Evolutionary conservation across 2,888 invertebrate genomes (phyloP).

Genomic region (Blastobasis lacticolella): DNA sequence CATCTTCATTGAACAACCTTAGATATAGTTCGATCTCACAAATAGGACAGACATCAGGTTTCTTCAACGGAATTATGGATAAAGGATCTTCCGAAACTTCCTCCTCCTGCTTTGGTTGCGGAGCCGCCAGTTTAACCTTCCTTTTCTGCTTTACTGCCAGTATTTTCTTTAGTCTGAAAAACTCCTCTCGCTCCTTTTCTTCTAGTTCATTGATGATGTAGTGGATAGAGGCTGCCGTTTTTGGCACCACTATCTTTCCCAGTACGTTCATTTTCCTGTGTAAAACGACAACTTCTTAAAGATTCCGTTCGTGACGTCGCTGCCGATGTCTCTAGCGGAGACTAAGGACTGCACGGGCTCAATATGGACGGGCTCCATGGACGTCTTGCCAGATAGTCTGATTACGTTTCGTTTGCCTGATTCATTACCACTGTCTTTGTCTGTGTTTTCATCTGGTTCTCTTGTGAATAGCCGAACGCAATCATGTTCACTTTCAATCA

Average conservation of each 20-base stretch:
- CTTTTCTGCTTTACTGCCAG: not conserved
- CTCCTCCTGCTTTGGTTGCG: not conserved
- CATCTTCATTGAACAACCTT: not conserved
- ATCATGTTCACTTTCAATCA: too few relatives aligned
- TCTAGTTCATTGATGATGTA: conserved; percentile 10
- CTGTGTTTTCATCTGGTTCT: too few relatives aligned
- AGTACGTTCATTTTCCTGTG: conserved; percentile 12
- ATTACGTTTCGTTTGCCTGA: too few relatives aligned
- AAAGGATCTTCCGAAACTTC: not conserved
- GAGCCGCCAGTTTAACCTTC: not conserved
- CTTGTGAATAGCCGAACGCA: too few relatives aligned
- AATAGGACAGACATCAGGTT: not conserved
- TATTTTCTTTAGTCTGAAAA: conserved; percentile 12
- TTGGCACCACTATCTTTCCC: conserved; percentile 8
- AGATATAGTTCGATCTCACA: not conserved
- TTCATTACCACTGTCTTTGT: too few relatives aligned
- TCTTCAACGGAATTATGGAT: not conserved
- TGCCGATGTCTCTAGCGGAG: conserved; percentile 21
- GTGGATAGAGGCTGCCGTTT: conserved; percentile 1
- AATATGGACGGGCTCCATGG: too few relatives aligned
- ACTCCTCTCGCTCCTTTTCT: conserved; percentile 14
- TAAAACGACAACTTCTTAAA: conserved; percentile 10
- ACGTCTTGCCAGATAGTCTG: too few relatives aligned
- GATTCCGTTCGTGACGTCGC: conserved; percentile 4
- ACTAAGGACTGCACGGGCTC: conserved; percentile 30